These are phyloP conservation scores for Agriopis aurantiaria DNA, from an alignment of 2,888 invertebrate species.

Conservation along the genomic window DNA sequence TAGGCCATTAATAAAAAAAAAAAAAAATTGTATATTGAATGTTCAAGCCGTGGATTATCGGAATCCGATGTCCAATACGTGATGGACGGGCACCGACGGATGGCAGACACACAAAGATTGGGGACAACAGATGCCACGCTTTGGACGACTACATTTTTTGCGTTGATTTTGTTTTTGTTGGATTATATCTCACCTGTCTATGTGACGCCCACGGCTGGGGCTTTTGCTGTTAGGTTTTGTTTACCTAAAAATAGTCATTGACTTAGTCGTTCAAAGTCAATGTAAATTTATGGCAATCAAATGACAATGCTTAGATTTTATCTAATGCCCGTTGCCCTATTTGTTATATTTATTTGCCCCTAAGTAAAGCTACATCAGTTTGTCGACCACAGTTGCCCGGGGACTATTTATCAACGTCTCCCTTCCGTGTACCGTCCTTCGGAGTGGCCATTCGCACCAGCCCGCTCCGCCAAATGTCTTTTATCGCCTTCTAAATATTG, in stretches of 20 bases:
- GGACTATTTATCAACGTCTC: slow-evolving; percentile 60
- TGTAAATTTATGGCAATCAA: too few relatives aligned
- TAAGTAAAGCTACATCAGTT: slow-evolving; percentile 38
- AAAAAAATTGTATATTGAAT: too few relatives aligned
- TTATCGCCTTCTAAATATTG: slow-evolving; percentile 56
- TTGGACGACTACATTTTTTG: slow-evolving; percentile 17
- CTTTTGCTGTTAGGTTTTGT: neutral
- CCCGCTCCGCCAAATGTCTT: slow-evolving; percentile 50
- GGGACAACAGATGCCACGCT: slow-evolving; percentile 41
- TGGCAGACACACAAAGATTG: slow-evolving; percentile 39
- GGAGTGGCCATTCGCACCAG: slow-evolving; percentile 58
- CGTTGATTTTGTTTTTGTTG: slow-evolving; percentile 3
- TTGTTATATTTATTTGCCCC: neutral
- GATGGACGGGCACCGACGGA: slow-evolving; percentile 36
- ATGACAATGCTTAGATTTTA: too few relatives aligned
- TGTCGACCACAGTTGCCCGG: slow-evolving; percentile 48
- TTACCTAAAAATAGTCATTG: neutral
- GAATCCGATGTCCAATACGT: slow-evolving; percentile 35
- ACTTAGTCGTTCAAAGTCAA: neutral
- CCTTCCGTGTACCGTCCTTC: slow-evolving; percentile 54
- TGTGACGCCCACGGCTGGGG: neutral
- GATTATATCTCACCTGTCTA: neutral
- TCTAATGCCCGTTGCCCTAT: neutral
- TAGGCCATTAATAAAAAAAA: too few relatives aligned
- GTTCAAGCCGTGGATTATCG: slow-evolving; percentile 41